phyloP scores from a whole-genome alignment of 2,797 vertebrate species.

The Takifugu ocellatus region DNA sequence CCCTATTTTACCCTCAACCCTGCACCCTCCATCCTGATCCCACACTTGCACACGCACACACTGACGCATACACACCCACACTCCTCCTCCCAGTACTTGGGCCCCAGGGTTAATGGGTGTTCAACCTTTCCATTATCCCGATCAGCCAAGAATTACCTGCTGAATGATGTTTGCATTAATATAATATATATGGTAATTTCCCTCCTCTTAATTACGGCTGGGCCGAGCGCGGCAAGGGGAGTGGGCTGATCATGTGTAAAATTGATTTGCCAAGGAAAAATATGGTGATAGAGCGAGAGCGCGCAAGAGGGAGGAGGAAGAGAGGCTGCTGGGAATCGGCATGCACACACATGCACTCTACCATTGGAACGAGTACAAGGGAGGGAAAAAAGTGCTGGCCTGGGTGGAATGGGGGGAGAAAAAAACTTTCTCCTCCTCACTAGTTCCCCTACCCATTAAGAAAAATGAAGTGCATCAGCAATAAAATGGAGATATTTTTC shows the following conservation, averaged over 20 bases:
- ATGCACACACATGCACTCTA: conserved; percentile 66
- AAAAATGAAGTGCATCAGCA: conserved; percentile 80
- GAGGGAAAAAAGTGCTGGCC: conserved; percentile 77
- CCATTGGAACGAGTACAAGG: conserved; percentile 68
- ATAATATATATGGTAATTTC: conserved; percentile 99
- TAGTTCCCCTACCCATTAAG: conserved; percentile 73
- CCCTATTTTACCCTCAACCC: conserved; percentile 58
- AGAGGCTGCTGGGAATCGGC: conserved; percentile 60
- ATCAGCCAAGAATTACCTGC: conserved; percentile 99
- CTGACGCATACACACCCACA: conserved; percentile 23
- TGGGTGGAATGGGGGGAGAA: conserved; percentile 61
- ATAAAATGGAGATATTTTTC: conserved; percentile 67
- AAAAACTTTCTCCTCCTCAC: conserved; percentile 54
- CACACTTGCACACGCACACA: conserved; percentile 20
- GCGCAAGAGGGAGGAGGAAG: conserved; percentile 78
- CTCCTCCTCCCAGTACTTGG: conserved; percentile 78
- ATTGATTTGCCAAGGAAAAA: conserved; percentile 99
- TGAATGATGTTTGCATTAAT: conserved; percentile 99
- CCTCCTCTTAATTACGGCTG: conserved; percentile 99
- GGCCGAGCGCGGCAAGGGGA: conserved; percentile 96
- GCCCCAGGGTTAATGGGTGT: conserved; percentile 99
- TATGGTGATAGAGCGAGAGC: conserved; percentile 90
- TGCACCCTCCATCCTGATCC: conserved; percentile 50
- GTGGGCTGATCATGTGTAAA: conserved; percentile 99
- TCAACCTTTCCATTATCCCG: conserved; percentile 99